phyloP scores from a whole-genome alignment of 2,888 invertebrate genomes.

The Aphrophora alni region DNA sequence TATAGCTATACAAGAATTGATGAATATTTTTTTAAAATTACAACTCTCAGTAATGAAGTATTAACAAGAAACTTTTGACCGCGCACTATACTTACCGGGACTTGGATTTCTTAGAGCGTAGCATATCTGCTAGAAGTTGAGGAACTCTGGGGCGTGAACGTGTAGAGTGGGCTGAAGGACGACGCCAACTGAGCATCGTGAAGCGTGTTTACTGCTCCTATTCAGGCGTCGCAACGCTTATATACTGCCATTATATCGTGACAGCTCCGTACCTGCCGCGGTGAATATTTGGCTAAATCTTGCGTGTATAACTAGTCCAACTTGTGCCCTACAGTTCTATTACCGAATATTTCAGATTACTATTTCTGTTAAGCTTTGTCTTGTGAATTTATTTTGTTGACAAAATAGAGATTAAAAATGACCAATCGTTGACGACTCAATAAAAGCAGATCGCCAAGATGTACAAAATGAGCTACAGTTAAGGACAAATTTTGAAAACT shows the following conservation, averaged over 20 bases:
- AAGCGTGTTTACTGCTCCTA: background rate
- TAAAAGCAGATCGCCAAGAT: no score
- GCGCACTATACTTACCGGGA: background rate
- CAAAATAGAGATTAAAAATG: no score
- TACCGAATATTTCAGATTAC: background rate
- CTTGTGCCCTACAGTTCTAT: background rate
- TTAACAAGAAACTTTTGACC: no score
- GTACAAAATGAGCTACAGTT: no score
- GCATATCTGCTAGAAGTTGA: background rate
- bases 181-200: slow-evolving; percentile 2
- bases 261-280: background rate
- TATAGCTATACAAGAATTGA: no score
- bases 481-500: no score
- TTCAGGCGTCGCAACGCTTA: background rate
- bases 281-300: background rate
- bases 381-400: no score
- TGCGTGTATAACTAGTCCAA: background rate
- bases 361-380: no score
- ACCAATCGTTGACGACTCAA: no score
- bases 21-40: no score
- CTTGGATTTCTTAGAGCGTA: slow-evolving; percentile 1
- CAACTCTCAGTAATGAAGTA: no score
- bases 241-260: background rate
- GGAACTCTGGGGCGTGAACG: background rate
- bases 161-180: background rate